A percentile compares a stretch with the other conserved stretches of the same genome.
These are phyloP conservation scores for Enteromius treurensis DNA, from an alignment of 2,797 vertebrate genomes.

Conservation along the genomic window DNA sequence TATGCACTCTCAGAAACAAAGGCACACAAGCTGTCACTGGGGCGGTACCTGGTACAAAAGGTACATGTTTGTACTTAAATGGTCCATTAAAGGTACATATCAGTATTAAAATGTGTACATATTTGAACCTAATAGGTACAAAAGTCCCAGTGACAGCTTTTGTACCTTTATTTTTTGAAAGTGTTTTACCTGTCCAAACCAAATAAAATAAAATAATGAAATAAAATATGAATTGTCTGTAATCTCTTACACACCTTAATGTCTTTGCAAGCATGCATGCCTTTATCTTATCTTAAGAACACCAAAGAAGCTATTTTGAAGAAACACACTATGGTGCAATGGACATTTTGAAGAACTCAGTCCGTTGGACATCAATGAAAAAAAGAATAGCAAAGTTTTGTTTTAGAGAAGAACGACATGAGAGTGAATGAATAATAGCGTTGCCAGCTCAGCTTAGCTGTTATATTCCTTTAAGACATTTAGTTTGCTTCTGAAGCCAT, in stretches of 20 bases:
- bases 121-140: no score
- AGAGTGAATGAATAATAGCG: background rate
- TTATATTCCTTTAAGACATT: background rate
- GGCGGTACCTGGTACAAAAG: no score
- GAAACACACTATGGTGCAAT: background rate
- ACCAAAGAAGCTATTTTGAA: background rate
- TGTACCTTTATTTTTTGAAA: no score
- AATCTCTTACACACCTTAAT: background rate
- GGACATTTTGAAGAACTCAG: background rate
- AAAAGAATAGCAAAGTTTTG: no score
- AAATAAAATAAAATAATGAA: background rate
- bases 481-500: background rate
- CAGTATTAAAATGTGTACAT: no score
- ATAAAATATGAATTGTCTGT: background rate
- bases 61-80: no score
- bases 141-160: no score
- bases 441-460: no score
- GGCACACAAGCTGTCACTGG: no score
- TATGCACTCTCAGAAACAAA: background rate
- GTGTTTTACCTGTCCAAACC: no score
- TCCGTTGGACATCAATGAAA: background rate
- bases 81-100: no score
- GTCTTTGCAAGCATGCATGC: background rate
- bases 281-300: background rate
- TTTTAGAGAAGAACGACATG: no score